These are phyloP conservation scores for Atopsyche davidsoni DNA, from an alignment of 1,140 invertebrate genomes.

Conservation along the genomic window DNA sequence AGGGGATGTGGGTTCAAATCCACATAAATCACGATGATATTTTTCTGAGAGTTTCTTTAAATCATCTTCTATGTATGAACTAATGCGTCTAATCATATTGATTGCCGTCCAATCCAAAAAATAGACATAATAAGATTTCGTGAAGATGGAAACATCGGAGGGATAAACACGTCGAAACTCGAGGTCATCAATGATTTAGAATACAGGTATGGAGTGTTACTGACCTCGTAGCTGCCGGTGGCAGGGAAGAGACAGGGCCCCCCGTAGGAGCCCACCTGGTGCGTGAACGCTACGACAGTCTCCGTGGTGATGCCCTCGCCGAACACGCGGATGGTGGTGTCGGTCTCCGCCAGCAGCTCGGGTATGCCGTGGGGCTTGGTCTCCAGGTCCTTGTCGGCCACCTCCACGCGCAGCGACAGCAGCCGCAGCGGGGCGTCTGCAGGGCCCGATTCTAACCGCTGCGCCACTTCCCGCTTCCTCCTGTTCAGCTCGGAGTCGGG, in stretches of 20 bases:
- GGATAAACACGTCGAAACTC: too few species aligned
- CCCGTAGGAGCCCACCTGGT: slow-evolving; percentile 45
- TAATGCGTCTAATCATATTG: too few species aligned
- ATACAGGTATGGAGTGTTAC: slow-evolving; percentile 29
- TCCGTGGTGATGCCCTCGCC: slow-evolving; percentile 59
- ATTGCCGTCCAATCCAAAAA: too few species aligned
- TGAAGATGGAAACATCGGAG: too few species aligned
- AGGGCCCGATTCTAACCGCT: not conserved
- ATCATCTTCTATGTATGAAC: too few species aligned
- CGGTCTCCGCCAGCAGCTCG: slow-evolving; percentile 53
- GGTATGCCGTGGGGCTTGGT: slow-evolving; percentile 61
- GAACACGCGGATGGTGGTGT: slow-evolving; percentile 64
- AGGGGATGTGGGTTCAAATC: too few species aligned
- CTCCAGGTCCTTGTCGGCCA: slow-evolving; percentile 51
- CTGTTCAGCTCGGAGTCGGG: not conserved
- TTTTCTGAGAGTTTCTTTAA: too few species aligned
- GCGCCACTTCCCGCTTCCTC: not conserved
- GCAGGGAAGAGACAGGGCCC: slow-evolving; percentile 49
- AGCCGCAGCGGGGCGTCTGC: slow-evolving; percentile 35
- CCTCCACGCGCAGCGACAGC: slow-evolving; percentile 57
- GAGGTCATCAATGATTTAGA: too few species aligned
- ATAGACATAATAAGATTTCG: too few species aligned
- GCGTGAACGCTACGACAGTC: slow-evolving; percentile 68
- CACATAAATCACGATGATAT: too few species aligned
- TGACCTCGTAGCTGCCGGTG: slow-evolving; percentile 42